A percentile compares a stretch with the other conserved stretches of the same genome.
phyloP scores from a whole-genome alignment of 2,888 invertebrate species.

The Diplolepis rosae region DNA sequence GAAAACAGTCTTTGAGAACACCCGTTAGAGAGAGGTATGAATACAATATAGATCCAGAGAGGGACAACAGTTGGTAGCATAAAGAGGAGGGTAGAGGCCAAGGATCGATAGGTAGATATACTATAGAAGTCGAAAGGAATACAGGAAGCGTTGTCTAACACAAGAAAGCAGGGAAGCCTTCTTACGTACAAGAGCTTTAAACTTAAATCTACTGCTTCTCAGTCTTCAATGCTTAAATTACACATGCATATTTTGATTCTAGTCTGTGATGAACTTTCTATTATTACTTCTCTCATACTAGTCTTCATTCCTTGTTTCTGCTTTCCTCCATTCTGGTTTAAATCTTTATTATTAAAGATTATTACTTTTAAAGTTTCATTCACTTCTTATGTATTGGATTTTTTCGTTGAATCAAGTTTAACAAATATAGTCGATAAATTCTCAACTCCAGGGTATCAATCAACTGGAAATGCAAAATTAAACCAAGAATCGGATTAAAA shows the following conservation, averaged over 20 bases:
- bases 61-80: conserved; percentile 56
- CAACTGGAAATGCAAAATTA: too few relatives aligned
- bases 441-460: too few relatives aligned
- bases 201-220: conserved; percentile 32
- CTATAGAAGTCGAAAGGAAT: conserved; percentile 62
- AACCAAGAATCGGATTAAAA: too few relatives aligned
- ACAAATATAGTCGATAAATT: too few relatives aligned
- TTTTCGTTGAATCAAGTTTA: too few relatives aligned
- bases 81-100: conserved; percentile 53
- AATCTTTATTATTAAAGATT: too few relatives aligned
- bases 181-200: conserved; percentile 48
- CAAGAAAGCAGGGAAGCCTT: conserved; percentile 60
- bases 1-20: conserved; percentile 46
- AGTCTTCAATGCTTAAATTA: not conserved
- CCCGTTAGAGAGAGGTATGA: conserved; percentile 49
- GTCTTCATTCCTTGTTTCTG: not conserved
- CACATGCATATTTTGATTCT: not conserved
- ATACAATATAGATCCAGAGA: conserved; percentile 59
- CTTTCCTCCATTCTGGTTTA: not conserved
- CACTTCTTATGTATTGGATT: too few relatives aligned
- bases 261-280: not conserved
- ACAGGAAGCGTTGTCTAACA: conserved; percentile 64
- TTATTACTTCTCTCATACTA: not conserved
- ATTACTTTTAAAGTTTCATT: too few relatives aligned
- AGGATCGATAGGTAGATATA: conserved; percentile 64